A percentile compares a stretch with the other conserved stretches of the same genome.
These are phyloP conservation scores for Drosophila mojavensis DNA, from an alignment of 1,140 invertebrate species.

Conservation along the genomic window DNA sequence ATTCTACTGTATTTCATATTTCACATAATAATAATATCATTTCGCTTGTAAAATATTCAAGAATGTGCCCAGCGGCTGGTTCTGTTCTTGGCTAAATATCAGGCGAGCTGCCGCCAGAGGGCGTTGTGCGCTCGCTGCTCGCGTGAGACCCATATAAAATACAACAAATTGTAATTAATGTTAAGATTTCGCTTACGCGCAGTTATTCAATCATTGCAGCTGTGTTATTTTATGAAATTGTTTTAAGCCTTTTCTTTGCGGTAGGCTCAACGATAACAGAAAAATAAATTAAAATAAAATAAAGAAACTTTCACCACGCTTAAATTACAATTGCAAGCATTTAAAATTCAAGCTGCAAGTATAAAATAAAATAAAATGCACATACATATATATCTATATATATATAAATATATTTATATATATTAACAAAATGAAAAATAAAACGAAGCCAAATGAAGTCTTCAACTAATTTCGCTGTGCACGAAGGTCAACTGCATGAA, in stretches of 20 bases:
- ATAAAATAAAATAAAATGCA: background rate
- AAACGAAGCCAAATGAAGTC: constrained; percentile 11
- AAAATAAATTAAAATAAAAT: no score
- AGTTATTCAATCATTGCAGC: constrained; percentile 4
- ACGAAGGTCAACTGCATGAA: constrained; percentile 67
- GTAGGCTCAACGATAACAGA: constrained; percentile 14
- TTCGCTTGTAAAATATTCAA: no score
- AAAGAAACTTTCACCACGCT: constrained; percentile 30
- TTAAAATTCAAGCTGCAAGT: constrained; percentile 11
- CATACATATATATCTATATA: no score
- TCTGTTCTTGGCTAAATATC: constrained; percentile 44
- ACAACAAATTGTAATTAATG: background rate
- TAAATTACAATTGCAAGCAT: constrained; percentile 13
- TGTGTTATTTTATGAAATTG: constrained; percentile 5
- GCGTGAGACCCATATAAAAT: background rate
- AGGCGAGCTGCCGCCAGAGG: background rate
- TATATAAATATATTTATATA: no score
- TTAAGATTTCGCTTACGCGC: constrained; percentile 2
- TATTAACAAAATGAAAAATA: background rate
- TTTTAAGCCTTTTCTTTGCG: constrained; percentile 6
- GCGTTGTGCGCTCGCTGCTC: background rate
- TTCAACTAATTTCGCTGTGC: constrained; percentile 54
- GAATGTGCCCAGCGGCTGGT: constrained; percentile 14
- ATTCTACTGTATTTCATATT: no score
- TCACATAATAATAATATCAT: no score